Percentiles rank a stretch among this genome's conserved stretches.
Conservation (phyloP, 2,113 vertebrate species). For the Colistium nudipinnis region DNA sequence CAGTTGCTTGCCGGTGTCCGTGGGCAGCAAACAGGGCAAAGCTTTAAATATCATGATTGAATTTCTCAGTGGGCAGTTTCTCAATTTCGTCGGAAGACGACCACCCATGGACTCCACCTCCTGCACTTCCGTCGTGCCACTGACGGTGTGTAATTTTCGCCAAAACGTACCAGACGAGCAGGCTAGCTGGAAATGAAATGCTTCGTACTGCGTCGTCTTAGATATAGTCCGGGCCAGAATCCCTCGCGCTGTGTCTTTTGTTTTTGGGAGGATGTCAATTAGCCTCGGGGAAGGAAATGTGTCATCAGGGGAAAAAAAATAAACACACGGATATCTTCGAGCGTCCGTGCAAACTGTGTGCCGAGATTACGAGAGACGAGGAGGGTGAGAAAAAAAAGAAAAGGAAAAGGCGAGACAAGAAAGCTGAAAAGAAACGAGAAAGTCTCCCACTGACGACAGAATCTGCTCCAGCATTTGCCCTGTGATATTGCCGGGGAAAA, state of each 20-base stretch:
- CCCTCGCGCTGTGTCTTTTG: conserved; percentile 34
- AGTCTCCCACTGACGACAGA: conserved; percentile 22
- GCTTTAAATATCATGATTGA: not conserved
- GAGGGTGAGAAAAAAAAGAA: too few relatives aligned
- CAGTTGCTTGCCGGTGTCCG: not conserved
- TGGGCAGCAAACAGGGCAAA: not conserved
- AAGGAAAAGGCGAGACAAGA: conserved; percentile 12
- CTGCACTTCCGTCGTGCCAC: not conserved
- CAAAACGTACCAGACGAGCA: conserved; percentile 1
- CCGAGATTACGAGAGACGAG: conserved; percentile 3
- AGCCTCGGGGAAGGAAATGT: conserved; percentile 32
- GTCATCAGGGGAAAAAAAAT: conserved; percentile 22
- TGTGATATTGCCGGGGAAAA: conserved; percentile 38
- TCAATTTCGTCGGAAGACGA: not conserved
- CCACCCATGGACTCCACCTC: not conserved
- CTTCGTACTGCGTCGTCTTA: not conserved
- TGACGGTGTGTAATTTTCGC: too few relatives aligned
- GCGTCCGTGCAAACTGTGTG: conserved; percentile 1
- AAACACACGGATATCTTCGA: conserved; percentile 11
- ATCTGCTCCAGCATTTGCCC: conserved; percentile 33
- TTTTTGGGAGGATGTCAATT: conserved; percentile 38
- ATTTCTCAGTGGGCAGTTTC: not conserved
- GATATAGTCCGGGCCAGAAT: conserved; percentile 6
- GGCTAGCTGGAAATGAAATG: too few relatives aligned
- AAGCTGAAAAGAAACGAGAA: conserved; percentile 3